Evolutionary conservation across 2,888 invertebrate genomes (phyloP).

Genomic region (Dusona sp.): DNA sequence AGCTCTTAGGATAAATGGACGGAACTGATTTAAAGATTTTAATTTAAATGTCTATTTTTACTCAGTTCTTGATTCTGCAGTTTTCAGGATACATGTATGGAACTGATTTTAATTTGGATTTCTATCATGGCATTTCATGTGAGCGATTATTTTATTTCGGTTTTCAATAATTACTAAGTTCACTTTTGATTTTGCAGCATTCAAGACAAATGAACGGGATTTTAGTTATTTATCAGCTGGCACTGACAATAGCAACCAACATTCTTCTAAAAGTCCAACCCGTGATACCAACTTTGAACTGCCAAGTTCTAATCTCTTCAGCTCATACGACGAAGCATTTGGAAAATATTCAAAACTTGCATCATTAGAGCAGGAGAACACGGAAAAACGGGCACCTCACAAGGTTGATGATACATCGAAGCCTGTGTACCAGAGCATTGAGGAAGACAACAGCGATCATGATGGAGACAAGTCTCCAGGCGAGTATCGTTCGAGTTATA

Average conservation of each 20-base stretch:
- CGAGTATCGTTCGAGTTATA: slow-evolving; percentile 51
- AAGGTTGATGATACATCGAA: slow-evolving; percentile 20
- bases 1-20: background rate
- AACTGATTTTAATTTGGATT: too few species aligned
- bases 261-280: slow-evolving; percentile 61
- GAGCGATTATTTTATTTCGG: too few species aligned
- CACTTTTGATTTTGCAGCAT: slow-evolving; percentile 9
- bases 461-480: slow-evolving; percentile 66
- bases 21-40: background rate
- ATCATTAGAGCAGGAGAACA: slow-evolving; percentile 14
- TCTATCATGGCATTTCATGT: too few species aligned
- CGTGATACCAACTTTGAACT: slow-evolving; percentile 51
- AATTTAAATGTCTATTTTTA: too few species aligned
- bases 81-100: too few species aligned
- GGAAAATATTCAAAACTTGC: slow-evolving; percentile 74
- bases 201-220: slow-evolving; percentile 23
- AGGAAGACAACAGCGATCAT: slow-evolving; percentile 71
- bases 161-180: background rate
- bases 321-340: slow-evolving; percentile 76
- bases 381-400: background rate
- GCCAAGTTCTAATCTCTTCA: slow-evolving; percentile 70
- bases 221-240: slow-evolving; percentile 51
- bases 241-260: slow-evolving; percentile 66
- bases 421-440: slow-evolving; percentile 57
- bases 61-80: too few species aligned